A percentile compares a stretch with the other conserved stretches of the same genome.
Conservation (phyloP, 2,797 vertebrate genomes). For the Pangasius sanitwongsei region DNA sequence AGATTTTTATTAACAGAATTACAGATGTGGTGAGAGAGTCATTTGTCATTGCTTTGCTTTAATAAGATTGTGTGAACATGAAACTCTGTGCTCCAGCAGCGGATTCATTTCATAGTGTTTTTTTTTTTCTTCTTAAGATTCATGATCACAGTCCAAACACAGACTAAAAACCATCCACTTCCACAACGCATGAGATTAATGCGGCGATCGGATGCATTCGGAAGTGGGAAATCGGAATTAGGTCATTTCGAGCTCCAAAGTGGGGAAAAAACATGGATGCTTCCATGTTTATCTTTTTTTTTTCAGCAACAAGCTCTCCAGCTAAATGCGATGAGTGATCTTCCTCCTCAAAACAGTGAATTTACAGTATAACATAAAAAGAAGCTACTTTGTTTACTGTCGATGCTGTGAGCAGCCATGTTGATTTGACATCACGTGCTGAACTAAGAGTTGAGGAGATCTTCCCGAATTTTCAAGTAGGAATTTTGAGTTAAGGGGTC, state of each 20-base stretch:
- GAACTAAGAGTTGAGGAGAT: neutral
- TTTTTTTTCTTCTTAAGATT: neutral
- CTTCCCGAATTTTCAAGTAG: neutral
- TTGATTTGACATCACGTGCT: neutral
- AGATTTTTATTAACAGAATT: conserved; percentile 1
- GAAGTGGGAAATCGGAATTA: neutral
- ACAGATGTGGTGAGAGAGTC: neutral
- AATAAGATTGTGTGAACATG: conserved; percentile 28
- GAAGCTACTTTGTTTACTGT: neutral
- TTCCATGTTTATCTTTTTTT: too few species aligned
- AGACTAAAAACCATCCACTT: neutral
- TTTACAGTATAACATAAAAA: neutral
- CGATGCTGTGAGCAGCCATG: neutral
- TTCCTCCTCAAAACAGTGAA: neutral
- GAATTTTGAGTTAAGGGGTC: neutral
- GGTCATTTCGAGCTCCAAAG: neutral
- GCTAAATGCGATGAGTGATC: neutral
- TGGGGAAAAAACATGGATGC: neutral
- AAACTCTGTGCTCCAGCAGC: neutral
- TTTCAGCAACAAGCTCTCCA: neutral
- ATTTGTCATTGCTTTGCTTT: conserved; percentile 1
- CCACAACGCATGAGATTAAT: neutral
- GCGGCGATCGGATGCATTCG: neutral
- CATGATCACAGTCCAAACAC: neutral
- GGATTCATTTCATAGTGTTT: neutral